Base-by-base conservation (phyloP, 2,113 vertebrate species). In the Coptodon bakossiorum region DNA sequence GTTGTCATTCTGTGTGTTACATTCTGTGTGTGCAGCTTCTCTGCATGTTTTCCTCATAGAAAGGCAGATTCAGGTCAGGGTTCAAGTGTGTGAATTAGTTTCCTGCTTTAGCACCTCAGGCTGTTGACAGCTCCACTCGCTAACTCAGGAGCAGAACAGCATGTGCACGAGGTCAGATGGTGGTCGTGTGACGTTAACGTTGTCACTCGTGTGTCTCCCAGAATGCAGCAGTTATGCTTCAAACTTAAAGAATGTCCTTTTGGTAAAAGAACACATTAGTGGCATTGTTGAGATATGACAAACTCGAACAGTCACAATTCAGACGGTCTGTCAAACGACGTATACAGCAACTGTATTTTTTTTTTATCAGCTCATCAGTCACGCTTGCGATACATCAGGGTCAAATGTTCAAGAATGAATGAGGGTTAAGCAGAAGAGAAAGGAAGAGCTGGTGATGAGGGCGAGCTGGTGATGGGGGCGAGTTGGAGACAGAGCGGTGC, bases 401-500 rank as follows among this genome's bases (percentile, higher is more conserved):
- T 94, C 94, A 94, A 95, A 95, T 86, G 93, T 94, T 95, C 93
- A 94, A 36, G 91, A 94, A 89, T 92, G 94, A 94, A 90, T 87
- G 56, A 80, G 89, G 84, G 89, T 88, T 61, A 89, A 86, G 86
- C 68, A 86, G 81, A 83, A 45, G 54, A 85, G 86, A 78, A 82
- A 89, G 92, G 68, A 90, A 90, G 88, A 85, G 82, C 78, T 88
- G 78, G 91, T 45, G 76, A 86, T 76, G 76, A 81, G 91, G 87
- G 29, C 29, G 86, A 83, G 81, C 34, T 87, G 71, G 90, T 38
- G 68, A 83, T 68, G 68, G 81, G 90, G 86, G 80, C 59, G 79
- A 91, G 84, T 57, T 52, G 76, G 92, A 96, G 96, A 95, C 95
- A 94, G 93, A 93, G 88, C 6, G 92, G 94, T 95, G 95, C 95